Conservation (phyloP, 2,113 vertebrate genomes). For the Pristiophorus japonicus region DNA sequence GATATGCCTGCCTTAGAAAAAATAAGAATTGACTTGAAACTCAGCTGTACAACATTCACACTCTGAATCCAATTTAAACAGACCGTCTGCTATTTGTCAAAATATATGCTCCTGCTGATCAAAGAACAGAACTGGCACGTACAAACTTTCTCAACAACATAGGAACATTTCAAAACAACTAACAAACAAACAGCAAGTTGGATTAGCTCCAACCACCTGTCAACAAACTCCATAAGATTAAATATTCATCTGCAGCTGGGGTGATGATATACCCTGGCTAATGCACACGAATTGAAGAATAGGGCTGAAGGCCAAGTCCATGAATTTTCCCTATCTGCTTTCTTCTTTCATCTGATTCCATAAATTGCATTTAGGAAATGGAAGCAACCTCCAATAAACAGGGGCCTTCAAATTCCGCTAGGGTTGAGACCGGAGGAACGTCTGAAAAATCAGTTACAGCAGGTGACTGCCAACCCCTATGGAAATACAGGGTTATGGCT, state of each 20-base stretch:
- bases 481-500: not conserved
- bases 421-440: not conserved
- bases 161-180: not conserved
- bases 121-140: not conserved
- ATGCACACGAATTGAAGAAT: not conserved
- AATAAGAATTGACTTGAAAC: not conserved
- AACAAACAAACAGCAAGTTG: not conserved
- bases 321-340: not conserved
- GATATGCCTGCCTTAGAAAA: not conserved
- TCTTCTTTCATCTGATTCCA: not conserved
- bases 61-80: not conserved
- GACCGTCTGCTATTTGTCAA: slow-evolving; percentile 8
- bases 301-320: not conserved
- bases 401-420: not conserved
- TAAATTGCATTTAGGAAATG: not conserved
- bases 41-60: slow-evolving; percentile 1
- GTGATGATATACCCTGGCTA: no score
- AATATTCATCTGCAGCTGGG: not conserved
- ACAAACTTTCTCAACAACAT: not conserved
- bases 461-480: not conserved
- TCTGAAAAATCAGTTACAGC: not conserved
- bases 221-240: not conserved
- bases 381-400: not conserved
- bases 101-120: not conserved
- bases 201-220: not conserved